phyloP scores from a whole-genome alignment of 2,797 vertebrate species.

The Tragopan temminckii region DNA sequence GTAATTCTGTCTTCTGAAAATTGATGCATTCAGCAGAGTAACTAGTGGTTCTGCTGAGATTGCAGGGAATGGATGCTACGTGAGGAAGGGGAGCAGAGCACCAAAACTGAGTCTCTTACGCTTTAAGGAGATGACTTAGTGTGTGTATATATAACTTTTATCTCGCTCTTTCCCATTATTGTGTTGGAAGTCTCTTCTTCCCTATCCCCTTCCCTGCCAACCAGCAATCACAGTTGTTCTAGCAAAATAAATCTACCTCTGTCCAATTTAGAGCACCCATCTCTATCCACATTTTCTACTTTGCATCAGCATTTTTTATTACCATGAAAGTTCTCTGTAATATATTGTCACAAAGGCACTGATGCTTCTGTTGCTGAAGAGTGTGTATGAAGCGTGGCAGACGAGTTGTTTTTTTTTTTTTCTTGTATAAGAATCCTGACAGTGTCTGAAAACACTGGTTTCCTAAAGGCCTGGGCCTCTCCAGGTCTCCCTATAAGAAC shows the following conservation, averaged over 20 bases:
- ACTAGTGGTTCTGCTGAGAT: not conserved
- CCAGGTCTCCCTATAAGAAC: not conserved
- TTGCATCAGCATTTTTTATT: not conserved
- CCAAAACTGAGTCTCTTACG: not conserved
- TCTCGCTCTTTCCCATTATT: not conserved
- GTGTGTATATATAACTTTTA: not conserved
- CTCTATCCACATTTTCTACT: not conserved
- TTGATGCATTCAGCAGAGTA: not conserved
- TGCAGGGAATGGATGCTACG: not conserved
- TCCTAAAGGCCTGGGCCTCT: not conserved
- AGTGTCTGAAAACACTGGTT: not conserved
- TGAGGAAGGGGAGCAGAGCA: not conserved
- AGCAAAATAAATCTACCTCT: not conserved
- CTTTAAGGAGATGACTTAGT: not conserved
- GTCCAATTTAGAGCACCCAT: not conserved
- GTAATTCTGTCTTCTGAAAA: not conserved
- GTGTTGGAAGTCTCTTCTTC: not conserved
- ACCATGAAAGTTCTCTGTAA: not conserved
- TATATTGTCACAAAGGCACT: not conserved
- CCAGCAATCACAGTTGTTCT: not conserved
- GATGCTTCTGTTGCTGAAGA: not conserved
- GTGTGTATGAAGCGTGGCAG: not conserved
- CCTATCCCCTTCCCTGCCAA: not conserved
- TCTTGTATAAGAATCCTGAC: not conserved
- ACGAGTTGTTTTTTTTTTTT: not conserved